These are phyloP conservation scores for Neodiprion virginianus DNA, from an alignment of 1,140 invertebrate species.

Conservation along the genomic window DNA sequence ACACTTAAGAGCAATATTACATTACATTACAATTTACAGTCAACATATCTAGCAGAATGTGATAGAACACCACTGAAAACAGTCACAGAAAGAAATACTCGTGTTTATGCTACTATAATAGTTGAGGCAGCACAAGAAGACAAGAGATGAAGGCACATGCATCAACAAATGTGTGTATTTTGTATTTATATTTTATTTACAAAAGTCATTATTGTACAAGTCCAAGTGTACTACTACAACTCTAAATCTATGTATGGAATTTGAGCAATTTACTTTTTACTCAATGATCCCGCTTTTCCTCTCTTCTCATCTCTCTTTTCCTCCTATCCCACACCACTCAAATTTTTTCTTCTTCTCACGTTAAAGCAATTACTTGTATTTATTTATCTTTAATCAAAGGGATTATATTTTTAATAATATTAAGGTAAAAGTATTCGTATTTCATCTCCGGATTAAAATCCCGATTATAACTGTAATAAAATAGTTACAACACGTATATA, in stretches of 20 bases:
- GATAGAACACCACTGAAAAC: not conserved
- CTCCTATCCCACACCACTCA: not conserved
- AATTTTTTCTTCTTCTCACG: not conserved
- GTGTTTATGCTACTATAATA: constrained; percentile 17
- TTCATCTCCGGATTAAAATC: no score
- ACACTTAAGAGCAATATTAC: not conserved
- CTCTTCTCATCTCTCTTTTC: not conserved
- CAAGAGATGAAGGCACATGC: constrained; percentile 53
- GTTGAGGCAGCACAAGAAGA: constrained; percentile 44
- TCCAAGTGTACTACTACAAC: not conserved
- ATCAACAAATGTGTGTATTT: constrained; percentile 47
- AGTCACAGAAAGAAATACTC: not conserved
- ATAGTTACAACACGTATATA: no score
- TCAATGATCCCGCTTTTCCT: not conserved
- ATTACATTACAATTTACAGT: no score
- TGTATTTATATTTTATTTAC: constrained; percentile 41
- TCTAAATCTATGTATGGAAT: not conserved
- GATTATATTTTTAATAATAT: not conserved
- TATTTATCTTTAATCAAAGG: not conserved
- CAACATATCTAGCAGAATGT: not conserved
- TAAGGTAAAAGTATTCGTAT: no score
- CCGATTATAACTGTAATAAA: no score
- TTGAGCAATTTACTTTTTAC: not conserved
- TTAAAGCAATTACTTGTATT: not conserved
- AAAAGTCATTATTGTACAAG: constrained; percentile 33